A percentile compares a stretch with the other conserved stretches of the same genome.
phyloP scores from a whole-genome alignment of 2,113 vertebrate genomes.

The Chamaea fasciata region DNA sequence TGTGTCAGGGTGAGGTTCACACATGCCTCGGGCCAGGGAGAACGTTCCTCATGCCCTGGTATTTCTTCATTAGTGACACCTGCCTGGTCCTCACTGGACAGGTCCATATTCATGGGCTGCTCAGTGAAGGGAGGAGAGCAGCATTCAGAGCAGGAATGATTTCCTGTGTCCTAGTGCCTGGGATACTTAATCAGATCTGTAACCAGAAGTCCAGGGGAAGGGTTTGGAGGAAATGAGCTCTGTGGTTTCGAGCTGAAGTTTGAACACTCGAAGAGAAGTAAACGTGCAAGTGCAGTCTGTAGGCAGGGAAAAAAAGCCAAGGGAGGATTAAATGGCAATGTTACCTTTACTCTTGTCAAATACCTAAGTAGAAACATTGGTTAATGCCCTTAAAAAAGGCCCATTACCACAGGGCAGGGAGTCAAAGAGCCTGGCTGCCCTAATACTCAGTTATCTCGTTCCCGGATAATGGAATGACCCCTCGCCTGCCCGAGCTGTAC shows the following conservation, averaged over 20 bases:
- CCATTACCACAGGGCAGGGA: constrained; percentile 65
- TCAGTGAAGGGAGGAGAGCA: not conserved
- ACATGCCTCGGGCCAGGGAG: rapidly evolving
- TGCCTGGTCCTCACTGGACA: not conserved
- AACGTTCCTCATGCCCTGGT: rapidly evolving
- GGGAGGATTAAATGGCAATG: constrained; percentile 57
- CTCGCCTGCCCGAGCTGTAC: constrained; percentile 71
- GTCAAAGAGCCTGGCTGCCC: constrained; percentile 75
- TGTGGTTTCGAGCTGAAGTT: not conserved
- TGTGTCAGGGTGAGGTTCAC: rapidly evolving
- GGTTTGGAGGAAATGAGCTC: not conserved
- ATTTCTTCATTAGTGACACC: not conserved
- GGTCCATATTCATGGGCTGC: not conserved
- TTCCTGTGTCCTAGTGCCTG: not conserved
- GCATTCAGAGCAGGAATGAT: not conserved
- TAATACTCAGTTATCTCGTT: constrained; percentile 72
- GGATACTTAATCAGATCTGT: not conserved
- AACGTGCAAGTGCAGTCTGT: not conserved
- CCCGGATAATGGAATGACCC: constrained; percentile 85
- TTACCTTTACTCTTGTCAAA: constrained; percentile 70
- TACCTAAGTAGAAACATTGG: constrained; percentile 68
- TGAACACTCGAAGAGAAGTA: not conserved
- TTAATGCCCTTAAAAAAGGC: constrained; percentile 73
- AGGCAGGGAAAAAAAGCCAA: not conserved
- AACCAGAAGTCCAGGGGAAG: not conserved